Percentiles rank a stretch among this genome's conserved stretches.
These are phyloP conservation scores for Erynnis tages DNA, from an alignment of 2,888 invertebrate species.

Conservation along the genomic window DNA sequence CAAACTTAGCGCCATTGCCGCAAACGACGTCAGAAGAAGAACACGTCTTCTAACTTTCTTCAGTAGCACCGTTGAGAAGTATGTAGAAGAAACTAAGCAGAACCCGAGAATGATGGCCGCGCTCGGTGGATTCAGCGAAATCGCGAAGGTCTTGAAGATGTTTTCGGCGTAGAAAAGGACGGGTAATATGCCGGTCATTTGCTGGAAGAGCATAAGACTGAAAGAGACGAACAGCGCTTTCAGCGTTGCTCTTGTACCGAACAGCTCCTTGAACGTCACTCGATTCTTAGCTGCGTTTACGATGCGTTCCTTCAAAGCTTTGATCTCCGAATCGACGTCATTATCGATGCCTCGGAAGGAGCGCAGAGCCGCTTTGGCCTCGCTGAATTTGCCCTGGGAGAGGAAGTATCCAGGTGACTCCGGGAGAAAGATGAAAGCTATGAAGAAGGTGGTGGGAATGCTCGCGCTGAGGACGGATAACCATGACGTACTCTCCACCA, in stretches of 20 bases:
- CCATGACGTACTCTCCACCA: slow-evolving; percentile 64
- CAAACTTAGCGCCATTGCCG: slow-evolving; percentile 79
- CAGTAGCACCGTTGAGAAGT: slow-evolving; percentile 79
- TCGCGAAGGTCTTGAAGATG: slow-evolving; percentile 76
- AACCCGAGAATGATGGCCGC: slow-evolving; percentile 83
- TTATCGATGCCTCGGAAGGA: slow-evolving; percentile 84
- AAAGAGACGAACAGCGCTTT: slow-evolving; percentile 75
- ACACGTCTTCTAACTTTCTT: slow-evolving; percentile 83
- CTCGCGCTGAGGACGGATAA: slow-evolving; percentile 64
- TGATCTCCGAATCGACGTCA: slow-evolving; percentile 79
- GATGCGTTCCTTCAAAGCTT: slow-evolving; percentile 68
- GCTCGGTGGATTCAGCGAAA: slow-evolving; percentile 58
- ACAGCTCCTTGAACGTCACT: slow-evolving; percentile 68
- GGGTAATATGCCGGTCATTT: slow-evolving; percentile 83
- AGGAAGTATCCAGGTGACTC: slow-evolving; percentile 86
- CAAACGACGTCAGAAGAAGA: slow-evolving; percentile 82
- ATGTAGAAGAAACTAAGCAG: slow-evolving; percentile 81
- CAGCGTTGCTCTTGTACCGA: slow-evolving; percentile 61
- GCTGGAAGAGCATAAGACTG: slow-evolving; percentile 85
- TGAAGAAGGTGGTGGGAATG: slow-evolving; percentile 68
- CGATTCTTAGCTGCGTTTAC: slow-evolving; percentile 66
- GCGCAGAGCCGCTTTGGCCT: slow-evolving; percentile 82
- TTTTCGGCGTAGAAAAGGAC: slow-evolving; percentile 81
- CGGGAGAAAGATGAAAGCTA: slow-evolving; percentile 83
- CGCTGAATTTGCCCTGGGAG: slow-evolving; percentile 75